A percentile compares a stretch with the other conserved stretches of the same genome.
These are phyloP conservation scores for Pseudomugil tenellus DNA, from an alignment of 2,797 vertebrate genomes.

Conservation along the genomic window DNA sequence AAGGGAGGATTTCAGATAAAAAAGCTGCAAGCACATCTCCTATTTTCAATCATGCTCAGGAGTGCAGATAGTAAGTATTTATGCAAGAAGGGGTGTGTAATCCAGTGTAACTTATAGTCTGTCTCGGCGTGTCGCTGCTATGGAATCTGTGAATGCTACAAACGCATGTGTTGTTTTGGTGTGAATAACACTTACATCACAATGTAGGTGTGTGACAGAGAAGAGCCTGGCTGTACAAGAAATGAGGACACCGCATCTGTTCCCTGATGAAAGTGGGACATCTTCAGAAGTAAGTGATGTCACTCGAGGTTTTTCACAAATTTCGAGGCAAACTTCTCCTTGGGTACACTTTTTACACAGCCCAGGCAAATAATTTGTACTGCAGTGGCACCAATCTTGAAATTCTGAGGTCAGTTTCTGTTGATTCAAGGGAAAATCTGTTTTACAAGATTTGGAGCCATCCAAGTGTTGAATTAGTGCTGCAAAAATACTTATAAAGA, in stretches of 20 bases:
- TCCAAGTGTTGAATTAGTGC: conserved; percentile 76
- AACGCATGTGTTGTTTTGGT: conserved; percentile 63
- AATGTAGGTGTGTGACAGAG: conserved; percentile 69
- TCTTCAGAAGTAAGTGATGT: conserved; percentile 34
- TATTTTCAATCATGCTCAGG: conserved; percentile 22
- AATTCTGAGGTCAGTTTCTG: conserved; percentile 65
- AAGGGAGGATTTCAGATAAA: conserved; percentile 15
- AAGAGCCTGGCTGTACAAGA: conserved; percentile 39
- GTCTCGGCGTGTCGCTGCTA: conserved; percentile 42
- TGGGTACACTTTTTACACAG: conserved; percentile 21
- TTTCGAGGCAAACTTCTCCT: conserved; percentile 26
- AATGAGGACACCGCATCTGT: conserved; percentile 61
- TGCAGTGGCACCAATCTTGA: conserved; percentile 34
- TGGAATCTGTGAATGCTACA: conserved; percentile 66
- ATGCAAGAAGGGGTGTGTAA: conserved; percentile 39
- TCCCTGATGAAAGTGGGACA: conserved; percentile 52
- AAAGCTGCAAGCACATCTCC: conserved; percentile 16
- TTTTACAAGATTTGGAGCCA: conserved; percentile 65
- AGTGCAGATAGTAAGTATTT: conserved; percentile 31
- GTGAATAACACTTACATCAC: conserved; percentile 75
- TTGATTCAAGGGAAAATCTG: conserved; percentile 75
- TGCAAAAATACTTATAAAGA: conserved; percentile 39
- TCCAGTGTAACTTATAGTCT: conserved; percentile 51
- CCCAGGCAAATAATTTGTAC: conserved; percentile 41
- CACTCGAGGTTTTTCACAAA: conserved; percentile 4